Conservation (phyloP, 2,888 invertebrate genomes). For the Macaria liturata region DNA sequence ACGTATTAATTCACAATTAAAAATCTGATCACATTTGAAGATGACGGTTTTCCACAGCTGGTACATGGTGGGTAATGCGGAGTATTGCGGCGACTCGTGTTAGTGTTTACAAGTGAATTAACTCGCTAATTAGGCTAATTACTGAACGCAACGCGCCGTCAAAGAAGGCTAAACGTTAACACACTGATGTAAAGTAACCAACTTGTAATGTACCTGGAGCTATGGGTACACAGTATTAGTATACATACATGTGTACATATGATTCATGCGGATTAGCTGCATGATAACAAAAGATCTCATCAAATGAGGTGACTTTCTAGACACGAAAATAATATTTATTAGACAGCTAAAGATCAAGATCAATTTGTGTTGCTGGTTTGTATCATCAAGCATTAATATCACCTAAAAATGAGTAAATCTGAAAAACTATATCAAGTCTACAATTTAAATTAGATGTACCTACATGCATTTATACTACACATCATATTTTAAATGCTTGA, state of each 20-base stretch:
- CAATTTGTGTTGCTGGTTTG: background rate
- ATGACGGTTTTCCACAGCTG: slow-evolving; percentile 68
- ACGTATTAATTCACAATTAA: too few relatives aligned
- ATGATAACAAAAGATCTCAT: slow-evolving; percentile 32
- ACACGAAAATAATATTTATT: slow-evolving; percentile 5
- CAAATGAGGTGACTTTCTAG: slow-evolving; percentile 17
- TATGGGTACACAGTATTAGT: too few relatives aligned
- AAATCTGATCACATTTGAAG: slow-evolving; percentile 58
- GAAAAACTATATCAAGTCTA: too few relatives aligned
- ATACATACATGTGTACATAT: slow-evolving; percentile 31
- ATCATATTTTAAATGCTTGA: too few relatives aligned
- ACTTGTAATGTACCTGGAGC: slow-evolving; percentile 35
- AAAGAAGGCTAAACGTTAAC: slow-evolving; percentile 60
- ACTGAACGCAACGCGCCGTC: slow-evolving; percentile 49
- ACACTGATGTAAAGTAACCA: slow-evolving; percentile 53
- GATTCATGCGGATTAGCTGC: slow-evolving; percentile 47
- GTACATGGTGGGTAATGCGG: slow-evolving; percentile 53
- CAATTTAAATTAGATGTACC: too few relatives aligned
- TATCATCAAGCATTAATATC: too few relatives aligned
- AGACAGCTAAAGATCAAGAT: too few relatives aligned
- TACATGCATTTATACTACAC: too few relatives aligned
- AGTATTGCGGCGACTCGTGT: slow-evolving; percentile 38
- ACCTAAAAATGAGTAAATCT: too few relatives aligned
- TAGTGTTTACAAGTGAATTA: slow-evolving; percentile 59
- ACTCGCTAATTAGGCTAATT: slow-evolving; percentile 64